A percentile compares a stretch with the other conserved stretches of the same genome.
Evolutionary conservation across 2,797 vertebrate genomes (phyloP).

Genomic region (Morelia viridis): DNA sequence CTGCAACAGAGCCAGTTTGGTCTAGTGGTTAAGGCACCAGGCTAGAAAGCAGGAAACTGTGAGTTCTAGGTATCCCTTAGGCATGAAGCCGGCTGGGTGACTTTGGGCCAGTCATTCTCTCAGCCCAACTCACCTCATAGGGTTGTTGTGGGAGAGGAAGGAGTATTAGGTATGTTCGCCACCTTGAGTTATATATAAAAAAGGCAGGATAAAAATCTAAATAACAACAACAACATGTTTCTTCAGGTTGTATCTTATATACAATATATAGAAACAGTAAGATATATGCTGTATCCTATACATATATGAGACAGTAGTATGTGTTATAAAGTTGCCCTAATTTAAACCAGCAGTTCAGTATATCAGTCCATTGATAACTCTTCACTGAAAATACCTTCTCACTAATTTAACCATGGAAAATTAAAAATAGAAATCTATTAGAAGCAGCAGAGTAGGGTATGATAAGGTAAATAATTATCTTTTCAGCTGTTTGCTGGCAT

Average conservation of each 20-base stretch:
- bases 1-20: background rate
- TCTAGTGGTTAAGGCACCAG: background rate
- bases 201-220: background rate
- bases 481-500: constrained; percentile 18
- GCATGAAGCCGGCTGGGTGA: background rate
- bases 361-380: constrained; percentile 3
- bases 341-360: constrained; percentile 6
- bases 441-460: constrained; percentile 9
- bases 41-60: background rate
- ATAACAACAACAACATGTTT: background rate
- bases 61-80: background rate
- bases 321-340: background rate
- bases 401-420: constrained; percentile 1
- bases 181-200: background rate
- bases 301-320: background rate
- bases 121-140: background rate
- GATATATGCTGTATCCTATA: background rate
- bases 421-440: constrained; percentile 2
- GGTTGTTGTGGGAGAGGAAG: background rate
- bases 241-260: background rate
- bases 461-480: constrained; percentile 32
- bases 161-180: background rate
- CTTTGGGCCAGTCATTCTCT: background rate
- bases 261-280: background rate
- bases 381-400: background rate